Conservation (phyloP, 1,140 invertebrate genomes). For the Drosophila tsacasi region DNA sequence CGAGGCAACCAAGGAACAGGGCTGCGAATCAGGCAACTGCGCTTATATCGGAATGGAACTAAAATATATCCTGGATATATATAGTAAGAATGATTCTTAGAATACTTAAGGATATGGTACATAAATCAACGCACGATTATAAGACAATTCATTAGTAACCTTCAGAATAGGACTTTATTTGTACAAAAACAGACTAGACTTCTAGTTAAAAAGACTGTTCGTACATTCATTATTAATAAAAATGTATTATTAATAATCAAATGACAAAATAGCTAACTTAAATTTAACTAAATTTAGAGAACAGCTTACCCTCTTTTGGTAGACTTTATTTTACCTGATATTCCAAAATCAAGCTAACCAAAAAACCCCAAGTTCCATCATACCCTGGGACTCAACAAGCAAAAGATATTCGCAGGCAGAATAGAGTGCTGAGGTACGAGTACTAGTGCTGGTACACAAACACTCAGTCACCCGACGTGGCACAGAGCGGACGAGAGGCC, state of each 20-base stretch:
- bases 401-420: slow-evolving; percentile 18
- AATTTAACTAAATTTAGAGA: no score
- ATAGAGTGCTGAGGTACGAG: slow-evolving; percentile 49
- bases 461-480: slow-evolving; percentile 43
- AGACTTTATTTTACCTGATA: no score
- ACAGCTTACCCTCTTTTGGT: no score
- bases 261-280: no score
- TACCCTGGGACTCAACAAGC: fast-evolving
- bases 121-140: background rate
- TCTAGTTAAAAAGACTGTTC: no score
- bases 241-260: no score
- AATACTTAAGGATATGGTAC: background rate
- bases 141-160: background rate
- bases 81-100: background rate
- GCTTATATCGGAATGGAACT: background rate
- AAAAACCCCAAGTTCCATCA: background rate
- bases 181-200: no score
- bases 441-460: slow-evolving; percentile 44
- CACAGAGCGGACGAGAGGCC: slow-evolving; percentile 16
- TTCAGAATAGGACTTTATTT: background rate
- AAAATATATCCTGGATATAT: background rate
- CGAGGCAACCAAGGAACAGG: slow-evolving; percentile 3
- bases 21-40: background rate
- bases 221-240: no score
- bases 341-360: background rate